Evolutionary conservation across 2,888 invertebrate species (phyloP).

Genomic region (Pristionchus arcanus): DNA sequence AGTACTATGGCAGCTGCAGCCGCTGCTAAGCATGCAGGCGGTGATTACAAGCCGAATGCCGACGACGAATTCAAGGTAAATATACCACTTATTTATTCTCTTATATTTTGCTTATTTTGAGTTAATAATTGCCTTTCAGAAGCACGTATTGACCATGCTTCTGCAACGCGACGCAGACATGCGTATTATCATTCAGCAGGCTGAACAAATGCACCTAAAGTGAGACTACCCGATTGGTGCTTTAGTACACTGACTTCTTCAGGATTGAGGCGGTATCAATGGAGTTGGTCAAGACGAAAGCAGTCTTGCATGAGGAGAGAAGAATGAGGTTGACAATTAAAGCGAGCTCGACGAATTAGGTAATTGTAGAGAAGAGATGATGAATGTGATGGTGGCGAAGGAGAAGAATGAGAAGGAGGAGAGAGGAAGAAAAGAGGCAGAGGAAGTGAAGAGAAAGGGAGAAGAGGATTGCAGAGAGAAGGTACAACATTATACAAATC

Average conservation of each 20-base stretch:
- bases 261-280: constrained; percentile 7
- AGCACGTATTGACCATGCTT: constrained; percentile 19
- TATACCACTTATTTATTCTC: background rate
- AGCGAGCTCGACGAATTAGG: background rate
- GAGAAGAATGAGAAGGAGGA: constrained; percentile 46
- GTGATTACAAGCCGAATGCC: background rate
- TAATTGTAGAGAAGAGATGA: constrained; percentile 26
- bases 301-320: background rate
- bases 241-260: background rate
- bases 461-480: background rate
- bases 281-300: background rate
- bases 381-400: constrained; percentile 23
- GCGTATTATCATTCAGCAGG: background rate
- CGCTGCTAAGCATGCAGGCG: background rate
- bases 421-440: background rate
- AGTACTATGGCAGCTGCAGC: background rate
- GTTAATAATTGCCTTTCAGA: background rate
- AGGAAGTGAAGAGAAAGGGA: background rate
- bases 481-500: background rate
- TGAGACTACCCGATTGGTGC: background rate
- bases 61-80: constrained; percentile 10
- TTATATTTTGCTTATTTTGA: background rate
- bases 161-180: constrained; percentile 29
- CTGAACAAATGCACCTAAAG: background rate
- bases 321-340: background rate